Base-by-base conservation (phyloP, 2,888 invertebrate species). In the Oconnorella tubifera region DNA sequence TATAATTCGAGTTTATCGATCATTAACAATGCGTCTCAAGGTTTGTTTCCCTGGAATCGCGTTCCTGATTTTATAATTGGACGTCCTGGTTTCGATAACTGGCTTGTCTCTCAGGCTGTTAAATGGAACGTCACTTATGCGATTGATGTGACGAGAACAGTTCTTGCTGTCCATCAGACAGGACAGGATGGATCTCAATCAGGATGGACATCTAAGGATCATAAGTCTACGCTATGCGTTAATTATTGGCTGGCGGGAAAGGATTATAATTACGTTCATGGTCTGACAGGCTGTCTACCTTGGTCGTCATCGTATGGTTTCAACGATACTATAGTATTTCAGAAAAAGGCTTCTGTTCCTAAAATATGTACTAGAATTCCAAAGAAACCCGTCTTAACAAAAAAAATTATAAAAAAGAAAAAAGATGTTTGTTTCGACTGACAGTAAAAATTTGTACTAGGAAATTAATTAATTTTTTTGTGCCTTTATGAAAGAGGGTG, bases 21-120 rank as follows among this genome's bases (percentile, higher is more conserved):
- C n/a, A n/a, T n/a, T n/a, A 40, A 40, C 40, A 19, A 19, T 14
- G 19, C 40, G 10, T 14, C 40, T 10, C 40, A 10, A 19, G 40
- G 40, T 10, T 19, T 14, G 10, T 40, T 40, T 19, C 40, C 75
- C 2, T 77, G 77, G 77, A 68, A 68, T 33, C 69, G 68, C 28
- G 71, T 76, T 29, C 75, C 77, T 27, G 74, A 75, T 56, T 74
- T 77, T 58, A 75, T 76, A 40, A 73, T 77, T 53, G 77, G 77
- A n/a, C 70, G 75, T 19, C 60, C 72, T 27, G 77, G 76, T 0
- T 77, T 76, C 62, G 77, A 77, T 59, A 76, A 76, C 62, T 77
- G 76, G 76, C 65, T 77, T 14, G 75, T 77, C 1, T 56, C 49
- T n/a, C 14, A 61, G 23, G 65, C 67, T 14, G 19, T 61, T 27